These are phyloP conservation scores for Microvelia longipes DNA, from an alignment of 1,140 invertebrate genomes.

Conservation along the genomic window DNA sequence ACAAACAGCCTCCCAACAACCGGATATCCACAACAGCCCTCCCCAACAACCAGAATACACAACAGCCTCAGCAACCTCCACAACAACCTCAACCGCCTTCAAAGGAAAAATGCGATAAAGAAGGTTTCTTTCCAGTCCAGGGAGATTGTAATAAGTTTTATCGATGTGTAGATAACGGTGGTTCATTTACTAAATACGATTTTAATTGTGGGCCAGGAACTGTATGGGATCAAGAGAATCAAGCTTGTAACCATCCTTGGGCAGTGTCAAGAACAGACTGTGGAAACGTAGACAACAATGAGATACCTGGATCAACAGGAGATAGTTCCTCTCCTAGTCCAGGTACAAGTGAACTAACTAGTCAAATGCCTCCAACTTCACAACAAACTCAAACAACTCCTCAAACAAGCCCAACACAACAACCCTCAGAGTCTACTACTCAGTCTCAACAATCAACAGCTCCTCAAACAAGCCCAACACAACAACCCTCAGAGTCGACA, in stretches of 20 bases:
- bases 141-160: slow-evolving; percentile 49
- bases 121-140: slow-evolving; percentile 40
- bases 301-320: background rate
- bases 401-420: slow-evolving; percentile 11
- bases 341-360: background rate
- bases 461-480: slow-evolving; percentile 6
- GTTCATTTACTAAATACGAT: slow-evolving; percentile 39
- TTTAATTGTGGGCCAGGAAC: slow-evolving; percentile 48
- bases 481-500: slow-evolving; percentile 7
- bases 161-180: slow-evolving; percentile 44
- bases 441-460: slow-evolving; percentile 5
- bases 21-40: slow-evolving; percentile 2
- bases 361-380: background rate
- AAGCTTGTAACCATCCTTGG: slow-evolving; percentile 43
- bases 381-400: slow-evolving; percentile 9
- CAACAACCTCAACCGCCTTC: slow-evolving; percentile 3
- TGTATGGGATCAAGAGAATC: slow-evolving; percentile 42
- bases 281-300: background rate
- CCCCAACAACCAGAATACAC: background rate
- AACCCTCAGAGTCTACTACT: slow-evolving; percentile 10
- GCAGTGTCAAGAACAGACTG: slow-evolving; percentile 29
- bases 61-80: background rate
- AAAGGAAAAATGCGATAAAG: slow-evolving; percentile 18
- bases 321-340: background rate
- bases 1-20: slow-evolving; percentile 8